Percentiles rank a stretch among this genome's conserved stretches.
Evolutionary conservation across 2,888 invertebrate species (phyloP).

Genomic region (Chrysolina haemoptera): DNA sequence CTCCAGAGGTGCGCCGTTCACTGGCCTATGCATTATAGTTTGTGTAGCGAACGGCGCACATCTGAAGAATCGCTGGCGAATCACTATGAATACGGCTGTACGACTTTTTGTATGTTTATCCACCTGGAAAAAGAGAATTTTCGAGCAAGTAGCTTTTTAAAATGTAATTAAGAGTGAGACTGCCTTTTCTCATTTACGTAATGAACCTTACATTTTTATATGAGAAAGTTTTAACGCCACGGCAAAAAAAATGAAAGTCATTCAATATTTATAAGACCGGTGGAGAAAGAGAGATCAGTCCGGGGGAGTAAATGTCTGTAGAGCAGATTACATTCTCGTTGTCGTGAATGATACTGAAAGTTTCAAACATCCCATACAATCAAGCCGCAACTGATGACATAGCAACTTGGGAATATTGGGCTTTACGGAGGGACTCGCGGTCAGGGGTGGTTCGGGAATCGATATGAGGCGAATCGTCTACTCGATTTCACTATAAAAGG

Average conservation of each 20-base stretch:
- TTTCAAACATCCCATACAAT: conserved; percentile 64
- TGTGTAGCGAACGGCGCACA: too few relatives aligned
- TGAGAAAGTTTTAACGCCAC: not conserved
- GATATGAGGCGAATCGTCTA: conserved; percentile 11
- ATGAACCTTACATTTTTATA: not conserved
- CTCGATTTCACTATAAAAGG: not conserved
- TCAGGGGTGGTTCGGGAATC: conserved; percentile 30
- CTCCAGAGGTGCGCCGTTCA: too few relatives aligned
- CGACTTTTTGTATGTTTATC: too few relatives aligned
- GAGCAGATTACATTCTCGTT: conserved; percentile 61
- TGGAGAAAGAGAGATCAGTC: not conserved
- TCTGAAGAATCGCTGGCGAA: too few relatives aligned
- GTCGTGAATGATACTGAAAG: conserved; percentile 64
- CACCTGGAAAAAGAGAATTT: too few relatives aligned
- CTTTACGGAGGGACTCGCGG: conserved; percentile 54
- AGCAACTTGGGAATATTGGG: conserved; percentile 65
- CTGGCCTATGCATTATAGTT: too few relatives aligned
- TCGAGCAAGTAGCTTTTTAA: too few relatives aligned
- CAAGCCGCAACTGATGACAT: conserved; percentile 67
- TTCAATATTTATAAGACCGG: conserved; percentile 3
- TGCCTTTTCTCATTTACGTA: too few relatives aligned
- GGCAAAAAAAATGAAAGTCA: not conserved
- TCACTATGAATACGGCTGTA: too few relatives aligned
- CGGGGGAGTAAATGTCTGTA: conserved; percentile 39
- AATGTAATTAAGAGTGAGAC: too few relatives aligned